phyloP scores from a whole-genome alignment of 2,113 vertebrate species.

The Eudyptes chrysolophus region DNA sequence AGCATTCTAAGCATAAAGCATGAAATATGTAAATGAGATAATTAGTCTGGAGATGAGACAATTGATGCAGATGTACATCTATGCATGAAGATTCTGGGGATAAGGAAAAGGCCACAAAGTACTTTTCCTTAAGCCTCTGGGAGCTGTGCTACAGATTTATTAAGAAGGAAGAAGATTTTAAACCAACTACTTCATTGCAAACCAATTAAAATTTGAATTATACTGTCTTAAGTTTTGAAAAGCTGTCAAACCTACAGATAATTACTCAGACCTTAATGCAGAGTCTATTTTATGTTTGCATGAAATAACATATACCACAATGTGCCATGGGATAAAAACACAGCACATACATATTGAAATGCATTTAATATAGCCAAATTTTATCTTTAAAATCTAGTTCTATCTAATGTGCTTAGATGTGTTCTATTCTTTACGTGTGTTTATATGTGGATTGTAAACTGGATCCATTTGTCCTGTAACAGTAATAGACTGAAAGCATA shows the following conservation, averaged over 20 bases:
- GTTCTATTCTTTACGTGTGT: not conserved
- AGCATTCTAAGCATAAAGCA: slow-evolving; percentile 12
- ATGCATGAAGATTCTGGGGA: slow-evolving; percentile 10
- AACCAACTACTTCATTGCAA: slow-evolving; percentile 16
- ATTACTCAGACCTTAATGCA: not conserved
- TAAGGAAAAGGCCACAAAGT: slow-evolving; percentile 14
- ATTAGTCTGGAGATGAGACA: slow-evolving; percentile 40
- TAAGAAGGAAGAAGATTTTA: not conserved
- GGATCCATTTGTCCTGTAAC: not conserved
- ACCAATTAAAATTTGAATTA: slow-evolving; percentile 49
- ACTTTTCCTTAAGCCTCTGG: slow-evolving; percentile 29
- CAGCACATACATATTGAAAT: not conserved
- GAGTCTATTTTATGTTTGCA: not conserved
- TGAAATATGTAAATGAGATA: slow-evolving; percentile 35
- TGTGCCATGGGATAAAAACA: not conserved
- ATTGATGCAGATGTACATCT: not conserved
- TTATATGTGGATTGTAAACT: not conserved
- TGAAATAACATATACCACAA: not conserved
- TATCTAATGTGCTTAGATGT: not conserved
- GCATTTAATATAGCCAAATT: not conserved
- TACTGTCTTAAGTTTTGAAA: slow-evolving; percentile 2
- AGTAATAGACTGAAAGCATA: not conserved
- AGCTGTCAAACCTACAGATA: not conserved
- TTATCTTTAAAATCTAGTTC: not conserved
- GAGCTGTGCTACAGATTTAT: not conserved